Base-by-base conservation (phyloP, 2,888 invertebrate genomes). In the Amphipyra tragopoginis region DNA sequence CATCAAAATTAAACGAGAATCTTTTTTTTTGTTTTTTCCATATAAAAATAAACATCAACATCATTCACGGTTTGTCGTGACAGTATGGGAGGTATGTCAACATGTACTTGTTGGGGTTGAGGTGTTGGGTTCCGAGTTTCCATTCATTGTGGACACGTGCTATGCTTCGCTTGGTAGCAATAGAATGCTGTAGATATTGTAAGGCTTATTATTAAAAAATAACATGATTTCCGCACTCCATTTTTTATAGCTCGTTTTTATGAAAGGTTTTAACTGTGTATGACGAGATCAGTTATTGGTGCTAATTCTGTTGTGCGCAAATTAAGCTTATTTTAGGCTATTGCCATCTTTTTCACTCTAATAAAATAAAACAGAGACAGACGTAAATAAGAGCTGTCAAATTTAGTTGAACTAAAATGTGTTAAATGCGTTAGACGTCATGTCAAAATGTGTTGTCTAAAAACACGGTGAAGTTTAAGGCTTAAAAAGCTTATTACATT, bases 21-120 rank as follows among this genome's bases (percentile, higher is more conserved):
- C 40, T 51, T 84, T 84, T 29, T 86, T 85, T 84, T 84, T 86
- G 81, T 82, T 88, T 82, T 88, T 91, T 91, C 65, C 91, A 91
- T 90, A 91, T 87, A 75, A 81, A 83, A 81, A 79, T 74, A 86
- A 81, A 76, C 85, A 79, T 79, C 81, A 78, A 77, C 82, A 77
- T 78, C 85, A 86, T 87, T 82, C 69, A 69, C 75, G 79, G 84
- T 82, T 77, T 84, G 80, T 84, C 86, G 82, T 79, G 82, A 75
- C 86, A 90, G 90, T 88, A 67, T 77, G 86, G 90, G 86, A 90
- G 90, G 90, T 90, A 90, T 86, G 90, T 90, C 79, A 69, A 79
- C 74, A 78, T 77, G 68, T 81, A 72, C 63, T 71, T 73, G 72
- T 80, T 36, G 60, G 75, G 72, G 69, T 72, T 72, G 63, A 72